Evolutionary conservation across 2,113 vertebrate species (phyloP), one percentile per base, ranked within the genome.

Genomic region (Dolichotis patagonum): DNA sequence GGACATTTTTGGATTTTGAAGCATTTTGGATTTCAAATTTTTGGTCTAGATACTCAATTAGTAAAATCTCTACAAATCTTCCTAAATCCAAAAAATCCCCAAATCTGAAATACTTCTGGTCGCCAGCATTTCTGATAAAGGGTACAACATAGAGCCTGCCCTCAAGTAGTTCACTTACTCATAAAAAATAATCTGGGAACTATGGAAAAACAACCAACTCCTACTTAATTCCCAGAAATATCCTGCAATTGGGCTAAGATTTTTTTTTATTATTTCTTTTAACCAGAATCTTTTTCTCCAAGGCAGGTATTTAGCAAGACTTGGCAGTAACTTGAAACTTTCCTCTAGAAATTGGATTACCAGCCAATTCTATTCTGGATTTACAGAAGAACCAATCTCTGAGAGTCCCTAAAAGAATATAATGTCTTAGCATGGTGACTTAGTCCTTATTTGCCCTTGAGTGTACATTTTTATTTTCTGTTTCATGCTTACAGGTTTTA

Each of bases 131-230:
- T 88, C 35, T 60, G 58, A 62, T 88, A 32, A 82, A 10, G 43
- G 54, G 52, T 32, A 43, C 41, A 77, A 86, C 11, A 54, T 1
- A 77, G 43, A 38, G 2, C 10, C 24, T 88, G 20, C 30, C 90
- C 28, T 86, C 7, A 91, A 93, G n/a, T 22, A 78, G 14, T 84
- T 88, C 49, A 96, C 41, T 94, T 85, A 30, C 43, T 81, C 56
- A 73, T 73, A 93, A 92, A 77, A 75, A 92, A 84, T 9, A 92
- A 86, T 49, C 35, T 84, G 38, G 35, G n/a, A 22, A 52, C 78
- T 49, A 91, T 52, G 11, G 16, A 80, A 95, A 97, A 86, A 67
- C 22, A 77, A 83, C 71, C 35, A 73, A 71, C 35, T 46, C 24
- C 69, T 85, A 28, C 4, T 63, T 62, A 81, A 86, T 73, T 93